Evolutionary conservation across 1,140 invertebrate genomes (phyloP).

Genomic region (Leptopilina clavipes): DNA sequence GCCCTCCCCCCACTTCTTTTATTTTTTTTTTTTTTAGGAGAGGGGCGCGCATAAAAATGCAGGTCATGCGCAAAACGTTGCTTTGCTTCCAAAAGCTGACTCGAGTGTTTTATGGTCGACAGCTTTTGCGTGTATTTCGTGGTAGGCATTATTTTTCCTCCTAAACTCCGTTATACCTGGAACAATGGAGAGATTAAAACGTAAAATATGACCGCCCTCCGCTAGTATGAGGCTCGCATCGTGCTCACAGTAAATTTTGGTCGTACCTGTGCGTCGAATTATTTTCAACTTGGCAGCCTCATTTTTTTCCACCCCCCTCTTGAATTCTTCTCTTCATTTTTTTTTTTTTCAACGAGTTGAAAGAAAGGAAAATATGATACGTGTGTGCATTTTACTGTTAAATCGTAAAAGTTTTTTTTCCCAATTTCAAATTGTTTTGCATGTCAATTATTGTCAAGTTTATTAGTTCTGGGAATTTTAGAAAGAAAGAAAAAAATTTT

Average conservation of each 20-base stretch:
- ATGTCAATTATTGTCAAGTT: no score
- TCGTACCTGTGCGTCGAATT: slow-evolving; percentile 15
- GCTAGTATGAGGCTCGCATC: slow-evolving; percentile 51
- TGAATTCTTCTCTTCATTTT: not conserved
- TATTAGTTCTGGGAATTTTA: no score
- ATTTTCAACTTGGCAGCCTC: slow-evolving; percentile 30
- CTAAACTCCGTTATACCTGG: slow-evolving; percentile 74
- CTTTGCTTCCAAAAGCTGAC: slow-evolving; percentile 59
- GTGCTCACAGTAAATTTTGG: slow-evolving; percentile 41
- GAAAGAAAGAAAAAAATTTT: no score
- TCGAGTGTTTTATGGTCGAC: slow-evolving; percentile 71
- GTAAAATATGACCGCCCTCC: slow-evolving; percentile 72
- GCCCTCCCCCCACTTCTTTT: no score
- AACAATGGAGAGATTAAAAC: slow-evolving; percentile 76
- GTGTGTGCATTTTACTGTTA: no score
- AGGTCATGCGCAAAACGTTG: slow-evolving; percentile 67
- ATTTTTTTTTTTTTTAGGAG: no score
- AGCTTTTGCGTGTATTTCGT: slow-evolving; percentile 72
- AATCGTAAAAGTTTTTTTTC: no score
- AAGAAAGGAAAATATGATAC: no score
- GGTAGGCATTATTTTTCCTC: slow-evolving; percentile 74
- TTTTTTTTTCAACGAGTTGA: no score
- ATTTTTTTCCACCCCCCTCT: not conserved
- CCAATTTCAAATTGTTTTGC: no score
- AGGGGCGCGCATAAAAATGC: slow-evolving; percentile 71